These are phyloP conservation scores for Barnardius zonarius DNA, from an alignment of 2,113 vertebrate genomes.

Conservation along the genomic window DNA sequence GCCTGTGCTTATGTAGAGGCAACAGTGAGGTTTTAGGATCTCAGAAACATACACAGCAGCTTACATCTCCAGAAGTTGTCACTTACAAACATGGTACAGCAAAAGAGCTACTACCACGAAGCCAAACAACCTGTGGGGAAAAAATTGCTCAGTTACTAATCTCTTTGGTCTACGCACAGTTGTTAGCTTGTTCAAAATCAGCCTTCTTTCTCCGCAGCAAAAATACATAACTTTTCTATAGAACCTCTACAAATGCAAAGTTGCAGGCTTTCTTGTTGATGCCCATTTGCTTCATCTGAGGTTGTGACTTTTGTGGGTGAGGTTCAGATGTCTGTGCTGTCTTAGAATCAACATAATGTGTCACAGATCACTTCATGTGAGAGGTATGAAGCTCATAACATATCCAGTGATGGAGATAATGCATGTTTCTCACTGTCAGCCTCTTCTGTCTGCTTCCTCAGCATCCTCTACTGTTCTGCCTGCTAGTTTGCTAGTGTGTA, in stretches of 20 bases:
- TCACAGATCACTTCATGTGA: background rate
- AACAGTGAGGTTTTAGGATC: background rate
- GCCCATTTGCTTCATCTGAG: background rate
- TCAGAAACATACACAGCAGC: background rate
- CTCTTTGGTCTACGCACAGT: background rate
- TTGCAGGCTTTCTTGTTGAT: background rate
- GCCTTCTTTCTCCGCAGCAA: background rate
- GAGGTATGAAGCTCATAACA: background rate
- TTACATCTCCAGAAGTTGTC: background rate
- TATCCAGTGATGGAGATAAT: background rate
- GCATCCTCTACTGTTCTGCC: background rate
- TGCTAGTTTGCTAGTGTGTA: rapidly evolving
- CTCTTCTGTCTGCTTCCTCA: background rate
- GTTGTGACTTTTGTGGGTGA: background rate
- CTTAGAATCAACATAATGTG: background rate
- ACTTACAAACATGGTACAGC: background rate
- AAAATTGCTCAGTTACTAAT: background rate
- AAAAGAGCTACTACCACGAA: background rate
- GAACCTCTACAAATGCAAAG: background rate
- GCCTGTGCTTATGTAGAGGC: background rate
- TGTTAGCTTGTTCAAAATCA: background rate
- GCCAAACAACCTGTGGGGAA: background rate
- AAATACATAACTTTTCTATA: background rate
- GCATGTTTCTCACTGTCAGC: background rate
- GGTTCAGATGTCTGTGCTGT: background rate